These are phyloP conservation scores for Hydraecia micacea DNA, from an alignment of 2,888 invertebrate genomes.

Conservation along the genomic window DNA sequence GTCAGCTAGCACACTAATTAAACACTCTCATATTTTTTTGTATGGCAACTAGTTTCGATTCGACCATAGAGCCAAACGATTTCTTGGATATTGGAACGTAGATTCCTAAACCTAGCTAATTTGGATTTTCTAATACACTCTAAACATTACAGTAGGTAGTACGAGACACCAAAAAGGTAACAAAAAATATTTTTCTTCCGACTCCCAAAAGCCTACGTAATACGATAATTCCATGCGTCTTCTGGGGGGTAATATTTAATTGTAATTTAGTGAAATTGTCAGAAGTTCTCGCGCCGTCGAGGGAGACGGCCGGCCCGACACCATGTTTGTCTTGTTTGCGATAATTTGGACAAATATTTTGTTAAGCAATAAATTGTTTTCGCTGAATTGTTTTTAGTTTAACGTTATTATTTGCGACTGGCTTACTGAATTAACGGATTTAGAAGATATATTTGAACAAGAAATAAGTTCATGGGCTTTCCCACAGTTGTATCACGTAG, in stretches of 20 bases:
- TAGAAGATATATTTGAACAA: not conserved
- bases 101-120: not conserved
- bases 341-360: constrained; percentile 65
- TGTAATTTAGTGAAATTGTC: constrained; percentile 59
- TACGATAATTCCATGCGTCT: constrained; percentile 17
- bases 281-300: constrained; percentile 42
- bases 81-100: not conserved
- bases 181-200: constrained; percentile 8
- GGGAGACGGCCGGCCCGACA: constrained; percentile 13
- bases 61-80: not conserved
- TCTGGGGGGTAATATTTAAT: constrained; percentile 53
- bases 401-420: constrained; percentile 25
- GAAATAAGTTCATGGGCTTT: not conserved
- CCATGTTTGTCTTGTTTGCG: constrained; percentile 55
- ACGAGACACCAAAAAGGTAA: not conserved
- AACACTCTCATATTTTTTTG: not conserved
- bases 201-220: constrained; percentile 1
- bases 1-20: not conserved
- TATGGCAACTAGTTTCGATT: not conserved
- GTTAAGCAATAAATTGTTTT: constrained; percentile 48
- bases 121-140: not conserved
- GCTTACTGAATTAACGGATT: not conserved
- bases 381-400: constrained; percentile 27
- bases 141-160: not conserved
- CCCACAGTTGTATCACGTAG: not conserved